Evolutionary conservation across 2,113 vertebrate species (phyloP), one percentile per base, ranked within the genome.

Genomic region (Cyphomyrus plagiostoma): DNA sequence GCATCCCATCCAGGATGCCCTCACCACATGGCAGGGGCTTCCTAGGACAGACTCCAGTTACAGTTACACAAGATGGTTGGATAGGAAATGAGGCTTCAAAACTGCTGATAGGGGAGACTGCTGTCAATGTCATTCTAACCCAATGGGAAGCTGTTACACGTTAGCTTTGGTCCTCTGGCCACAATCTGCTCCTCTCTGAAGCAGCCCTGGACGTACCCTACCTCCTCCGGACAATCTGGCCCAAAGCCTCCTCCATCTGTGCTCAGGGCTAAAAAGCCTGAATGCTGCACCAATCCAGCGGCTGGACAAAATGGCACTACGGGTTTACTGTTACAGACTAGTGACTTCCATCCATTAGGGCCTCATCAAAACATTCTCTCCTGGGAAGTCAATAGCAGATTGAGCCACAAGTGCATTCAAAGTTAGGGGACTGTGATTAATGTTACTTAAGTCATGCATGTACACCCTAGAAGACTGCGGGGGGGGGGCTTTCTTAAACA

Each of bases 401-500:
- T 49, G n/a, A 58, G 53, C 48, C 86, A 45, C 46, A 88, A 23
- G 86, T 21, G 52, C 86, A 62, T 58, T 88, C 35, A 45, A 88
- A 88, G 6, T 66, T 56, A 21, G 87, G 35, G 87, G 87, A 21
- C 87, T 46, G 35, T 45, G n/a, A 88, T 88, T 88, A 88, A 88
- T 50, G 21, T 66, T 88, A 66, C 17, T 80, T 66, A 88, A 88
- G 87, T 88, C 88, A 39, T 39, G 70, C 88, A 42, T 53, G 74
- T 48, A 89, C 11, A 82, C n/a, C 52, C 30, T 82, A 80, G 8
- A 35, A 19, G 46, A 56, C 30, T 26, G 49, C 15, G n/a, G 23
- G 23, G 5, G 62, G 86, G 89, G 77, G 77, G 91, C 90, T 95
- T 94, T 93, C 92, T 93, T 94, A 93, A 95, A 94, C 91, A 91